A percentile compares a stretch with the other conserved stretches of the same genome.
phyloP scores from a whole-genome alignment of 2,113 vertebrate species.

The Riparia riparia region DNA sequence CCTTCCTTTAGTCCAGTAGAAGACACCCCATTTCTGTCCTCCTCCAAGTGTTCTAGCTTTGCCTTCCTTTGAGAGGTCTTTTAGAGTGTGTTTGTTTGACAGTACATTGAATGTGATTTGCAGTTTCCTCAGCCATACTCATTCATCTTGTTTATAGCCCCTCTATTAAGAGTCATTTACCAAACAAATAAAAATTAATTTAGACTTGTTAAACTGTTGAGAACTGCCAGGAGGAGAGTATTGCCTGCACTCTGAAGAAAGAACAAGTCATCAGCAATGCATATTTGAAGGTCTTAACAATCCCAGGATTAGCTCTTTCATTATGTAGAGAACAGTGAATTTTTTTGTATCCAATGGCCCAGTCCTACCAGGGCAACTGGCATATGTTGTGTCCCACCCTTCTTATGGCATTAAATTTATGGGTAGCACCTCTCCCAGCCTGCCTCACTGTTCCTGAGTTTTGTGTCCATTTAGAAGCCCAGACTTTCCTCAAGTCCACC shows the following conservation, averaged over 20 bases:
- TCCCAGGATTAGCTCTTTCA: neutral
- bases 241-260: neutral
- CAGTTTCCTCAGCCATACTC: neutral
- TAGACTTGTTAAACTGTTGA: neutral
- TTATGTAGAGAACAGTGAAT: neutral
- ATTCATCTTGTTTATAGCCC: neutral
- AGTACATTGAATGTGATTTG: neutral
- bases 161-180: conserved; percentile 7
- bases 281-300: neutral
- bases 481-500: neutral
- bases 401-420: neutral
- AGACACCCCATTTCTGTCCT: neutral
- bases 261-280: neutral
- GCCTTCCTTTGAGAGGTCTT: neutral
- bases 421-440: neutral
- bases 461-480: neutral
- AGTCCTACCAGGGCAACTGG: neutral
- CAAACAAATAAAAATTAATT: conserved; percentile 21
- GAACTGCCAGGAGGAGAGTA: neutral
- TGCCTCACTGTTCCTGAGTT: neutral
- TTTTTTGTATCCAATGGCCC: neutral
- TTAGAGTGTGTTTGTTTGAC: neutral
- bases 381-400: neutral
- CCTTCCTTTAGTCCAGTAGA: neutral
- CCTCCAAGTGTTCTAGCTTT: neutral